Base-by-base conservation (phyloP, 1,140 invertebrate genomes). In the Diploscapter pachys region DNA sequence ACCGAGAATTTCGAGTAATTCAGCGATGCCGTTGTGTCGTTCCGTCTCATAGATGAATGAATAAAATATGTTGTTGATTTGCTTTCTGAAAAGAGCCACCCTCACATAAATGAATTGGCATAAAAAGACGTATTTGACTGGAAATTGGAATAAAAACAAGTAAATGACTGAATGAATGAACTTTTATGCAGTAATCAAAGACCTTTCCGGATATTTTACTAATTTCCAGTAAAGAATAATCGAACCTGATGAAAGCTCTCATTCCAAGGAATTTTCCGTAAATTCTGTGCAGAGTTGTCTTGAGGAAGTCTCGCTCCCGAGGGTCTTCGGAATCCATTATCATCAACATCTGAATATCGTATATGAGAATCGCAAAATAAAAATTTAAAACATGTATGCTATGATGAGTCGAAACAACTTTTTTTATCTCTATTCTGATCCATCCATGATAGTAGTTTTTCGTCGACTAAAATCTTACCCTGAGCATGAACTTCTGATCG, bases 41-140 rank as follows among this genome's bases (percentile, higher is more conserved):
- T 99, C 96, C 50, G 96, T 99, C 89, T 99, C 96, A 88, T 98
- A 99, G 86, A 99, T 97, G 90, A 99, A 99, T 53, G 84, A 85
- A 53, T 83, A 72, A 68, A 85, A 85, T 73, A 85, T 85, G 72
- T 85, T 83, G 71, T 85, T 85, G 59, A 85, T 85, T 67, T 85
- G 83, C 72, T 85, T 85, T 5, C 66, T 68, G 57, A 72, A 98
- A 89, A 31, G 31, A 31, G 31, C 31, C 31, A 31, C 31, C 31
- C 31, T 31, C 31, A 31, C 31, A 31, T 31, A 31, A 31, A 31
- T 31, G 31, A 31, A 31, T 31, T 31, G 31, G 31, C 31, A 31
- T 31, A 31, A 31, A 31, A 31, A 31, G 31, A 31, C 31, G 31
- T 31, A 31, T 31, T 31, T 31, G 31, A 1, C 31, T 31, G 31